Base-by-base conservation (phyloP, 1,140 invertebrate species). In the Brachionus rubens region DNA sequence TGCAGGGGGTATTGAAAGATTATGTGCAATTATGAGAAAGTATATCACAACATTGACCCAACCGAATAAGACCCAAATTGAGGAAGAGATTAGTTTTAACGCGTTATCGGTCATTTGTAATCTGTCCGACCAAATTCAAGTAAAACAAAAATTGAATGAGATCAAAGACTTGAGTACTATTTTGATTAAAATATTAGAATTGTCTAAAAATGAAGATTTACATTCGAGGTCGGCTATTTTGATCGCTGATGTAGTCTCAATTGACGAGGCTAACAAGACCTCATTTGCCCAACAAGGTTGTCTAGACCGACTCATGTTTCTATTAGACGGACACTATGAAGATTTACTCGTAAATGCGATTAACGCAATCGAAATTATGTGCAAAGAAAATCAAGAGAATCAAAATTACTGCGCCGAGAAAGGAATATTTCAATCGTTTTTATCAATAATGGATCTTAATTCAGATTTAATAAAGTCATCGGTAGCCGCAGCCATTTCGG, bases 271-370 rank as follows among this genome's bases (percentile, higher is more conserved):
- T 52, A 68, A 54, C 24, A 72, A 36, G 41, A 19, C 7, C 47
- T 28, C 33, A 24, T 70, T 77, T 77, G 68, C 50, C 14, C 21
- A 47, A 30, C 46, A 48, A 9, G 36, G 46, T 16, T 75, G 65
- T 10, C n/a, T 40, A 36, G 16, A 76, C 12, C 14, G 28, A 9
- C 21, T 65, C 1, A 67, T 76, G 28, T 6, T n/a, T 68, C 62
- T 85, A 10, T 62, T 85, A 26, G 81, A 84, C 47, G 84, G 82
- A 0, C 80, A 82, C 28, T 72, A 83, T 14, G 83, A 85, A 52
- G 84, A 84, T 77, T 81, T 85, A 0, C 75, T 85, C 33, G 82
- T 84, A 9, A 85, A 85, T 78, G 79, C 82, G 0, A 82, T 84
- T 3, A 85, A 85, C 68, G 83, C 83, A 4, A 80, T 85, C 12